Base-by-base conservation (phyloP, 2,113 vertebrate genomes). In the Dascyllus trimaculatus region DNA sequence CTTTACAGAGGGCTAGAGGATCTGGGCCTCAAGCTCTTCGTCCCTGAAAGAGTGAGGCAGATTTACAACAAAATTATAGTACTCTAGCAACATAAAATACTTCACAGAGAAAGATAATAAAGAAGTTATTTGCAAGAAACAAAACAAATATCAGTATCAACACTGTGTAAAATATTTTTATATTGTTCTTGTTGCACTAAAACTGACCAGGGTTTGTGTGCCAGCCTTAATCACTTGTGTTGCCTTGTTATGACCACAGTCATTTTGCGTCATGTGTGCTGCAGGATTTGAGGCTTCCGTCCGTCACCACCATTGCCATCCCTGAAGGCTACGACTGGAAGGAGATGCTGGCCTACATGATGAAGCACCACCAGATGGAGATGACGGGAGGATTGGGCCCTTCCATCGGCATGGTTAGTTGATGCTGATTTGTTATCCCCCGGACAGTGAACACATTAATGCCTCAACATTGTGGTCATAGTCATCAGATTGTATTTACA, bases 321-420 rank as follows among this genome's bases (percentile, higher is more conserved):
- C 98, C 98, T 0, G 51, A 93, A 0, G 97, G 97, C 11, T 99
- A 97, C 0, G 13, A 95, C 75, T 99, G 97, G 96, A 95, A 88
- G 71, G 95, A 98, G 74, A 76, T 99, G n/a, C 85, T 93, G 14
- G 32, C 52, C 19, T 97, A 97, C 40, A 71, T 98, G 10, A 95
- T 97, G 93, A 96, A 98, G 64, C 88, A 95, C 15, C 93, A 96
- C 0, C 24, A 77, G 57, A 95, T 98, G 2, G 97, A 99, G 91
- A 96, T 99, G 62, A 89, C 94, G 0, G 98, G 98, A 1, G 98
- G 98, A 48, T 91, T 99, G 5, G 98, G 98, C 5, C 95, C 97
- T n/a, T 95, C 96, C 0, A 48, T 57, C 1, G 98, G 95, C 88
- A 96, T 96, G 97, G 98, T 99, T 54, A 90, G 94, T 63, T 71